Conservation (phyloP, 2,113 vertebrate genomes). For the Eudyptes chrysolophus region DNA sequence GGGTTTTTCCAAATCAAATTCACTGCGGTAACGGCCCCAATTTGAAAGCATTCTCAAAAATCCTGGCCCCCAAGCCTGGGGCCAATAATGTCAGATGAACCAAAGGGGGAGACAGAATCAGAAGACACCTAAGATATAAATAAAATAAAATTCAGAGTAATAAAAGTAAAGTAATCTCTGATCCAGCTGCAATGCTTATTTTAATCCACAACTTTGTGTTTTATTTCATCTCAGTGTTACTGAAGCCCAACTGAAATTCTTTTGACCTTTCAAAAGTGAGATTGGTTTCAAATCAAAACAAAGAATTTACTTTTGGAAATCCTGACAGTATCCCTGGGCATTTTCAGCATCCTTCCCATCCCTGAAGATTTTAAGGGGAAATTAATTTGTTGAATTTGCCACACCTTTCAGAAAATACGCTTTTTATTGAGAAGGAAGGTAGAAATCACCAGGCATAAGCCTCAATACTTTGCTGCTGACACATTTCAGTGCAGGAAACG, state of each 20-base stretch:
- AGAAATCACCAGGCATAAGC: neutral
- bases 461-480: neutral
- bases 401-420: neutral
- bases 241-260: neutral
- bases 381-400: neutral
- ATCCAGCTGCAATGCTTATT: neutral
- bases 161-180: neutral
- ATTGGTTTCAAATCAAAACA: neutral
- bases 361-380: neutral
- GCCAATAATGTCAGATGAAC: neutral
- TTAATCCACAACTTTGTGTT: neutral
- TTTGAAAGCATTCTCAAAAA: neutral
- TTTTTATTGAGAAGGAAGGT: neutral
- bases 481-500: neutral
- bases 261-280: neutral
- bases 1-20: neutral
- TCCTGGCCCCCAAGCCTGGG: neutral
- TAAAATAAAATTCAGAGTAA: neutral
- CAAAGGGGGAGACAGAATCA: neutral
- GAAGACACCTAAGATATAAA: neutral
- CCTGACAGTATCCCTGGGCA: neutral
- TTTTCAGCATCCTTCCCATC: neutral
- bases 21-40: neutral
- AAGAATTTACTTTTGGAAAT: conserved; percentile 3
- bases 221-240: neutral